These are phyloP conservation scores for Heliconius ethilla DNA, from an alignment of 2,888 invertebrate genomes.

Conservation along the genomic window DNA sequence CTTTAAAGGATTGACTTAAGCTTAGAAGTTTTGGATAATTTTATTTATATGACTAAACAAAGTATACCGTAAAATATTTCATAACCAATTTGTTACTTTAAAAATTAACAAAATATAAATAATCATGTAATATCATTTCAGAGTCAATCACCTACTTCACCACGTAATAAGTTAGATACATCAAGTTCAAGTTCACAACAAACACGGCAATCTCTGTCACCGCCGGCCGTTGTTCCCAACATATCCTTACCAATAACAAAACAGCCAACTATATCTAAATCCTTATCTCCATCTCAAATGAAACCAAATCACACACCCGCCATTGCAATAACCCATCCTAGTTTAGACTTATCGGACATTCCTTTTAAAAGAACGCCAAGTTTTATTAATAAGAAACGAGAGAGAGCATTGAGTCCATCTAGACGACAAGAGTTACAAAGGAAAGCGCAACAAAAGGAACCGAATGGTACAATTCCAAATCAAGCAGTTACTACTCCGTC, in stretches of 20 bases:
- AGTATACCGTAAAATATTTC: not conserved
- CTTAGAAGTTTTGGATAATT: not conserved
- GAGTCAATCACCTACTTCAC: slow-evolving; percentile 80
- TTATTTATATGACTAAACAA: not conserved
- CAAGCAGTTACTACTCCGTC: slow-evolving; percentile 69
- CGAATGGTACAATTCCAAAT: slow-evolving; percentile 69
- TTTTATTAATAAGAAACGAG: slow-evolving; percentile 78
- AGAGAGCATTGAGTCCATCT: slow-evolving; percentile 78
- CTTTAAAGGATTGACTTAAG: too few species aligned
- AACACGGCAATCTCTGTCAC: slow-evolving; percentile 70
- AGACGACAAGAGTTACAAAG: slow-evolving; percentile 75
- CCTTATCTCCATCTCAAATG: slow-evolving; percentile 54
- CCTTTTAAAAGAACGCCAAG: slow-evolving; percentile 77
- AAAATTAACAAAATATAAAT: not conserved
- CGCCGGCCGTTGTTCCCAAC: slow-evolving; percentile 76
- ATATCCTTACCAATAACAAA: slow-evolving; percentile 74
- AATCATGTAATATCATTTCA: slow-evolving; percentile 46
- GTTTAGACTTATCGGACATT: slow-evolving; percentile 74
- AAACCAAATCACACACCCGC: slow-evolving; percentile 77
- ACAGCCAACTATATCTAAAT: slow-evolving; percentile 73
- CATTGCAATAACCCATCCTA: slow-evolving; percentile 83
- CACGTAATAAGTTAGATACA: slow-evolving; percentile 77
- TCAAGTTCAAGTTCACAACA: slow-evolving; percentile 66
- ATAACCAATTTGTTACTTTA: not conserved
- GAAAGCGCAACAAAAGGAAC: slow-evolving; percentile 70